Evolutionary conservation across 2,113 vertebrate species (phyloP), one percentile per base, ranked within the genome.

Genomic region (Grammomys surdaster): DNA sequence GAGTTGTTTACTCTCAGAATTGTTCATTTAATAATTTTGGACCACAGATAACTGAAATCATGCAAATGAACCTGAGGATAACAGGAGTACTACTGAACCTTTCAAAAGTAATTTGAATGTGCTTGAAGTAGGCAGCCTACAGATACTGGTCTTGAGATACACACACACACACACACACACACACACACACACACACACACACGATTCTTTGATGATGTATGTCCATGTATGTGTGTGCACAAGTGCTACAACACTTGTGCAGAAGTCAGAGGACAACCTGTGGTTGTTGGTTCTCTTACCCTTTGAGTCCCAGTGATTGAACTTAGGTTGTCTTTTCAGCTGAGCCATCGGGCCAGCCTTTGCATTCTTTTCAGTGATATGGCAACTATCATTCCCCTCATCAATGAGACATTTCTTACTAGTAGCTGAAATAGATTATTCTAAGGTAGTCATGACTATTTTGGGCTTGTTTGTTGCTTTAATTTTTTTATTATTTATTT

Each of bases 401-500:
- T 84, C 86, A 84, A 10, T 46, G 43, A 31, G 93, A 63, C 82
- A 85, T 65, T 43, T 73, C 48, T 84, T 28, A 87, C 24, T 1
- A 14, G 4, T 67, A 9, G 63, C 81, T 60, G 54, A 95, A 63
- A 80, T 89, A 51, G 40, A 89, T 77, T 65, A n/a, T 77, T 67
- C 24, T 77, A 40, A 60, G 70, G 63, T 2, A 89, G n/a, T 85
- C 77, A 93, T 97, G 91, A 96, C 89, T 58, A 3, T n/a, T 60
- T 81, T 36, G 5, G 67, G 31, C n/a, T 58, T 80, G 8, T 56
- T 80, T 60, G 85, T 97, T 33, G 17, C 36, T n/a, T 72, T 72
- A 75, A 5, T 43, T 11, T 22, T 40, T 10, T 73, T 73, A 40
- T 73, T 43, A 20, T 67, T 96, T 60, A 94, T 97, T 97, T 97